These are phyloP conservation scores for Hassar affinis DNA, from an alignment of 2,113 vertebrate species.

Conservation along the genomic window DNA sequence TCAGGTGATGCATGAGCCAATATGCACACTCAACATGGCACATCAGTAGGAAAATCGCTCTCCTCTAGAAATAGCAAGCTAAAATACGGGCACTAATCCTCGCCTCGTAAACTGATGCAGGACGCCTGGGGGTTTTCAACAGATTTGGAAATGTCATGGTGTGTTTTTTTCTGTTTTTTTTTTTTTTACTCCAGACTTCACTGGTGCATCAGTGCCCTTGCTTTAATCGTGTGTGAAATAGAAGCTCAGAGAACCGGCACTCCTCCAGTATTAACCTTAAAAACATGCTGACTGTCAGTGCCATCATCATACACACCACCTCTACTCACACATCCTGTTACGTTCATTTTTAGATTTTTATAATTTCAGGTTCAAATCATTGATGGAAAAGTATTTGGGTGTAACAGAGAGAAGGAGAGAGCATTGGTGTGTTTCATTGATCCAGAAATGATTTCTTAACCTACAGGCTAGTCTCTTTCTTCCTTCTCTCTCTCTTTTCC, in stretches of 20 bases:
- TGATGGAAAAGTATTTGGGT: background rate
- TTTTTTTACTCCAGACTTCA: constrained; percentile 62
- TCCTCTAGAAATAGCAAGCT: constrained; percentile 71
- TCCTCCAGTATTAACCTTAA: background rate
- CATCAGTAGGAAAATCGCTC: constrained; percentile 82
- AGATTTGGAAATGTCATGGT: constrained; percentile 70
- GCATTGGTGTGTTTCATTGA: no score
- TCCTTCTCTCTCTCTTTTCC: background rate
- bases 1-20: constrained; percentile 81
- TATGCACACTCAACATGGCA: constrained; percentile 73
- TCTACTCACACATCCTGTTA: no score
- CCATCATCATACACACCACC: background rate
- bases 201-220: constrained; percentile 67
- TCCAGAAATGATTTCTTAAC: no score
- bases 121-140: constrained; percentile 66
- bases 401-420: no score
- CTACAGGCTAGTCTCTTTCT: no score
- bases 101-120: constrained; percentile 74
- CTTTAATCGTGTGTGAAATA: constrained; percentile 77
- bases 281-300: background rate
- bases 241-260: constrained; percentile 47
- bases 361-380: background rate
- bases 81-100: constrained; percentile 75
- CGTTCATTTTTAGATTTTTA: background rate
- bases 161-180: no score